Evolutionary conservation across 2,113 vertebrate genomes (phyloP), one percentile per base, ranked within the genome.

Genomic region (Jaculus jaculus): DNA sequence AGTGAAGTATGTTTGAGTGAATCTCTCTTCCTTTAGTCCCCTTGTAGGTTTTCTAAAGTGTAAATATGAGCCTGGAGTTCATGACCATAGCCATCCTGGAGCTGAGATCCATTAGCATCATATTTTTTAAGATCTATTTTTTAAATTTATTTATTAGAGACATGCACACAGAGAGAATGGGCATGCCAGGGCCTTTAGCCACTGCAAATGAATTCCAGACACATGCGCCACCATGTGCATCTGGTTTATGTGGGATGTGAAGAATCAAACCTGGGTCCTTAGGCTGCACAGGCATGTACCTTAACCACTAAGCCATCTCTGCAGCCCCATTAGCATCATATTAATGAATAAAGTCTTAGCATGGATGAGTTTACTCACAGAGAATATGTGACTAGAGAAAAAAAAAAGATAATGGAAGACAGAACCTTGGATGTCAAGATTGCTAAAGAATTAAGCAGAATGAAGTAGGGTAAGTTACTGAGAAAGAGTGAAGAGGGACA

Each of bases 1-100:
- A 87, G 84, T 91, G 74, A 77, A 81, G 68, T 87, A 39, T 74
- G 32, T 32, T 77, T 89, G 30, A 51, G 21, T 72, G 78, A 93
- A 68, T 68, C 39, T 30, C 73, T 85, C 32, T 88, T 95, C 37
- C 58, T 68, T 37, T 91, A 79, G 83, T 66, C 28, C n/a, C 73
- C 42, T 58, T 85, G 82, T 9, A 39, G 58, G 47, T 83, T 91
- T 92, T 63, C 24, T 87, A 84, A 77, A 73, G 73, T 34, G 18
- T 54, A 90, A 84, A 78, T 34, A 74, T 37, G 47, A 92, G 66
- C 39, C 58, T 77, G 42, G 28, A 93, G 28, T 82, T 85, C 28
- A 63, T 65, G 65, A 78, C 74, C 63, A 47, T 37, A 39, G n/a
- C 88, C 79, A 92, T 2, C 80, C 84, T 54, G 28, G 30, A 82